These are phyloP conservation scores for Microcebus murinus DNA, from an alignment of 2,113 vertebrate genomes.

Conservation along the genomic window DNA sequence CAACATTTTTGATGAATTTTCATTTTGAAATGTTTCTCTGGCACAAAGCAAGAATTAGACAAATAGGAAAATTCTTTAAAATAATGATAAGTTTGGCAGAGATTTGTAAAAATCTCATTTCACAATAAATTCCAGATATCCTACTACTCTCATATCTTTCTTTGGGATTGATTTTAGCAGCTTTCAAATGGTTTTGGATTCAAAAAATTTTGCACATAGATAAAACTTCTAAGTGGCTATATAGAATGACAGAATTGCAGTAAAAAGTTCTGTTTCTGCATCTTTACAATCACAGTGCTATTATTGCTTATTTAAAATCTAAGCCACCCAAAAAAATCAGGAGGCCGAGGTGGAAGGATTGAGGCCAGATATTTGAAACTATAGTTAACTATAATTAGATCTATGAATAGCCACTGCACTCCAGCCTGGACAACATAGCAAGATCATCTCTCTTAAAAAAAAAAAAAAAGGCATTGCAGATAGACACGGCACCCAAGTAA, in stretches of 20 bases:
- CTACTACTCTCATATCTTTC: not conserved
- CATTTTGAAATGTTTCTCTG: not conserved
- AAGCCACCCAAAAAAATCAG: too few relatives aligned
- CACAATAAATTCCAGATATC: not conserved
- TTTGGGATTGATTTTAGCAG: not conserved
- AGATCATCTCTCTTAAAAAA: too few relatives aligned
- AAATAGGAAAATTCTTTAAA: conserved; percentile 2
- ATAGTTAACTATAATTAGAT: too few relatives aligned
- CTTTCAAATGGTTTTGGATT: not conserved
- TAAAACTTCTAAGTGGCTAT: not conserved
- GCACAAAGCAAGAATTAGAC: not conserved
- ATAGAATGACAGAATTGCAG: conserved; percentile 11
- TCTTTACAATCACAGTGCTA: not conserved
- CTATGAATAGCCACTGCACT: too few relatives aligned
- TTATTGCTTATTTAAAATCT: conserved; percentile 9
- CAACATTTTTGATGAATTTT: conserved; percentile 19
- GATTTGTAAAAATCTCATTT: conserved; percentile 32
- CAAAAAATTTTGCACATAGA: conserved; percentile 35
- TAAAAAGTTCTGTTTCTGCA: not conserved
- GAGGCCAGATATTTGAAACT: too few relatives aligned
- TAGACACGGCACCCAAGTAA: not conserved
- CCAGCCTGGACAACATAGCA: too few relatives aligned
- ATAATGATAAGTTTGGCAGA: not conserved
- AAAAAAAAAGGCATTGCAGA: not conserved
- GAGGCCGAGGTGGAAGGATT: too few relatives aligned